Evolutionary conservation across 2,113 vertebrate species (phyloP).

Genomic region (Cyprinodon brontotheroides): DNA sequence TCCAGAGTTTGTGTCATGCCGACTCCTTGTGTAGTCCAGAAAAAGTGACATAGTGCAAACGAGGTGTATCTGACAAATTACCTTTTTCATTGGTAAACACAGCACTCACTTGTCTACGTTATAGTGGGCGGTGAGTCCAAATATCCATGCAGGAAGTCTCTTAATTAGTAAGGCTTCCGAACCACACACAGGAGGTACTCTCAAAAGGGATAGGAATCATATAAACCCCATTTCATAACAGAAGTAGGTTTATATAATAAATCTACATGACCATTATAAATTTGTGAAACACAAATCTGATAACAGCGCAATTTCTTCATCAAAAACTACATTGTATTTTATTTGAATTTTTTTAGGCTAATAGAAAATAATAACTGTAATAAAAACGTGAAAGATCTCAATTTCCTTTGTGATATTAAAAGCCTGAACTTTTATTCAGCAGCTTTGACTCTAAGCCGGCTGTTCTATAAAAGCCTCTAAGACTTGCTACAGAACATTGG

Average conservation of each 20-base stretch:
- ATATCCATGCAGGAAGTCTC: background rate
- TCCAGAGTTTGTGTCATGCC: background rate
- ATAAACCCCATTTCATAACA: no score
- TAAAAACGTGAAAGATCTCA: no score
- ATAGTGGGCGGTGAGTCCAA: background rate
- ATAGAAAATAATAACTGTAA: no score
- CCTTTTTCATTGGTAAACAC: background rate
- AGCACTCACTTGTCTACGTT: background rate
- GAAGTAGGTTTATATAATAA: no score
- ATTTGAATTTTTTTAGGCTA: no score
- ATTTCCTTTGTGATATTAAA: background rate
- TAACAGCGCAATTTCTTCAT: background rate
- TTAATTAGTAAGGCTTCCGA: background rate
- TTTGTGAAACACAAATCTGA: background rate
- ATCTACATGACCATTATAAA: no score
- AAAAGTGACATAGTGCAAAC: background rate
- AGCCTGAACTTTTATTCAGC: background rate
- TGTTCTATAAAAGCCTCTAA: background rate
- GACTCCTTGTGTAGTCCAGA: background rate
- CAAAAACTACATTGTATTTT: no score
- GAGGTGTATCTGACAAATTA: background rate
- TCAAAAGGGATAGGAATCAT: no score
- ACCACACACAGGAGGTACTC: no score
- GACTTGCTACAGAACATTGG: background rate
- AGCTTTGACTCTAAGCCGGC: background rate